Evolutionary conservation across 2,888 invertebrate genomes (phyloP), one percentile per base, ranked within the genome.

Genomic region (Andrena fulva): DNA sequence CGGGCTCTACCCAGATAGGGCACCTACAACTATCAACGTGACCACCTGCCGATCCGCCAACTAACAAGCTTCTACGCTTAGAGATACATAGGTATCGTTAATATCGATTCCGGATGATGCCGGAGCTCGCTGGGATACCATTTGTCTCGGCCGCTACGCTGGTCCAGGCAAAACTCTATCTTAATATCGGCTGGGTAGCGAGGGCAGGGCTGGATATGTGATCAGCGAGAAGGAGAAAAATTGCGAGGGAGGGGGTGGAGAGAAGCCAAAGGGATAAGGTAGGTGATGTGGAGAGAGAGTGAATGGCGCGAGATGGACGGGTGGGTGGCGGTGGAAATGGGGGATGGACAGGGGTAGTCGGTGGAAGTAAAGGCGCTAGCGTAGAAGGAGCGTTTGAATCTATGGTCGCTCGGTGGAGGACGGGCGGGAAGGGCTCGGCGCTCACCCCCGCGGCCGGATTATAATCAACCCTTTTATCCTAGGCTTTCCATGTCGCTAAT

Each of bases 391-490:
- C 91, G 90, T 93, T 93, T 93, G 93, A 93, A 93, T 93, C 93
- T 93, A 93, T 92, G 92, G 92, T 90, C 91, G 91, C 89, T 89
- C 86, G 90, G 86, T 42, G 54, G 24, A 89, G 88, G 88, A 89
- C 85, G 74, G 84, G 85, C 77, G 83, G 74, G 80, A 72, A 66
- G 82, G 85, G 89, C 78, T 81, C 84, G 84, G 90, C 85, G 89
- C 83, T 88, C 87, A 87, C 91, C 87, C 89, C 87, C 90, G 88
- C 91, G 92, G 91, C 91, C 88, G 94, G 93, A 94, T 94, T 93
- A 94, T 94, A 94, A 94, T 94, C 94, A 94, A 94, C 94, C 94
- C 94, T 94, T 94, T 93, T 94, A 94, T 94, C 94, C 93, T 93
- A 93, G 93, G 94, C 93, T 93, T 94, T 94, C 93, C 94, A 93